Percentiles rank a stretch among this genome's conserved stretches.
Conservation (phyloP, 30 jellyfish, hydroid and myxozoan genomes). For the Aurelia coerulea region DNA sequence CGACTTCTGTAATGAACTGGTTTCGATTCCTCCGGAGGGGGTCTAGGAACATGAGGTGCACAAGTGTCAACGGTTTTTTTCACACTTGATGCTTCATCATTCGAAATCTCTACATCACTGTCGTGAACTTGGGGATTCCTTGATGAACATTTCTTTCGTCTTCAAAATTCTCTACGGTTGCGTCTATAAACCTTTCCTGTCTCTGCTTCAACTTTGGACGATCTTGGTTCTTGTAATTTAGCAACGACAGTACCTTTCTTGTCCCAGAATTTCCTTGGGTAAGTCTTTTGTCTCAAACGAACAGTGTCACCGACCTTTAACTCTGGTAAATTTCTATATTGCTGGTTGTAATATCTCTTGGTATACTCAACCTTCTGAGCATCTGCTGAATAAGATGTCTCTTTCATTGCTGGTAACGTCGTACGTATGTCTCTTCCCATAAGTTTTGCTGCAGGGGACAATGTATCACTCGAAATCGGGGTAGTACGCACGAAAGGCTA, state of each 20-base stretch:
- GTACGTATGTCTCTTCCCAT: not conserved
- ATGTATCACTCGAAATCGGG: slow-evolving; percentile 8
- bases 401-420: slow-evolving; percentile 6
- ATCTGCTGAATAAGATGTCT: slow-evolving; percentile 15
- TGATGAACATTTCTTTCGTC: slow-evolving; percentile 23
- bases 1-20: slow-evolving; percentile 47
- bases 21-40: slow-evolving; percentile 2
- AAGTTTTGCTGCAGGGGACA: slow-evolving; percentile 30
- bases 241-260: slow-evolving; percentile 34
- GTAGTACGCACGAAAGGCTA: slow-evolving; percentile 44
- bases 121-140: slow-evolving; percentile 47
- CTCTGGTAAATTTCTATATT: slow-evolving; percentile 18
- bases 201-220: slow-evolving; percentile 43
- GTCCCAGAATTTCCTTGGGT: slow-evolving; percentile 42
- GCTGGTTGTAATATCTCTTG: slow-evolving; percentile 14
- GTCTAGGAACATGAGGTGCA: slow-evolving; percentile 46
- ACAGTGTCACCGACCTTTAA: slow-evolving; percentile 30
- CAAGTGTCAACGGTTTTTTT: slow-evolving; percentile 21
- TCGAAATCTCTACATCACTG: not conserved
- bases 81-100: slow-evolving; percentile 18
- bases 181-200: slow-evolving; percentile 36
- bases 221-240: not conserved
- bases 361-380: slow-evolving; percentile 19
- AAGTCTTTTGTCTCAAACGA: slow-evolving; percentile 41
- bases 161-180: slow-evolving; percentile 36